Percentiles rank a stretch among this genome's conserved stretches.
These are phyloP conservation scores for Spea hammondii DNA, from an alignment of 2,797 vertebrate species.

Conservation along the genomic window DNA sequence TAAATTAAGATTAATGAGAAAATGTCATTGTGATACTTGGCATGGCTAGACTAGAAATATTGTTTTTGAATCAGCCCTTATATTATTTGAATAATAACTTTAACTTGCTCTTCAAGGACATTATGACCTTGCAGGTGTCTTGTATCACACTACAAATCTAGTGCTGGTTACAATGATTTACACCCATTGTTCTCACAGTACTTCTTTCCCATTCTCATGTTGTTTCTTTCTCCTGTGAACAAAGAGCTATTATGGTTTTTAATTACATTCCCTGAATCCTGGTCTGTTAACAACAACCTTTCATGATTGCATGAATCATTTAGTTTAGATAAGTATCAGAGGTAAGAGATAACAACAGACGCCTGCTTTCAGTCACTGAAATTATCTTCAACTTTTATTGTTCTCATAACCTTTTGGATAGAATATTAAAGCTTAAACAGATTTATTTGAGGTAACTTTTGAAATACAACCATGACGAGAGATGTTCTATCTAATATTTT, in stretches of 20 bases:
- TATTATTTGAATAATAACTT: constrained; percentile 57
- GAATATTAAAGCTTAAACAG: constrained; percentile 26
- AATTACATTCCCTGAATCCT: constrained; percentile 49
- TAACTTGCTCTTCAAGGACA: constrained; percentile 52
- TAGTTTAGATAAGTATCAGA: constrained; percentile 47
- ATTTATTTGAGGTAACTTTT: constrained; percentile 32
- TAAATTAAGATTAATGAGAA: constrained; percentile 57
- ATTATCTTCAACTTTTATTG: constrained; percentile 34
- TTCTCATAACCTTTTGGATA: constrained; percentile 36
- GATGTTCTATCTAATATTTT: background rate
- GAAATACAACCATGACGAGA: background rate
- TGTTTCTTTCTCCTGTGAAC: constrained; percentile 16
- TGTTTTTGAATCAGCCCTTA: constrained; percentile 59
- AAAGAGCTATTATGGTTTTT: constrained; percentile 49
- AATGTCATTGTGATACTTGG: constrained; percentile 54
- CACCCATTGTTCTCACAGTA: constrained; percentile 36
- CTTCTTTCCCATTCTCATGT: constrained; percentile 44
- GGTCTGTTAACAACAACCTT: constrained; percentile 48
- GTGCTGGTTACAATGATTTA: constrained; percentile 29
- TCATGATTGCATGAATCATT: constrained; percentile 45
- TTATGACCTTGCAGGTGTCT: constrained; percentile 48
- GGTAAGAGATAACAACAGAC: constrained; percentile 36
- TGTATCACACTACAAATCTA: constrained; percentile 33
- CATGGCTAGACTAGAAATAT: constrained; percentile 56
- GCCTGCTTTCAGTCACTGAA: constrained; percentile 30